Evolutionary conservation across 2,797 vertebrate species (phyloP).

Genomic region (Pempheris klunzingeri): DNA sequence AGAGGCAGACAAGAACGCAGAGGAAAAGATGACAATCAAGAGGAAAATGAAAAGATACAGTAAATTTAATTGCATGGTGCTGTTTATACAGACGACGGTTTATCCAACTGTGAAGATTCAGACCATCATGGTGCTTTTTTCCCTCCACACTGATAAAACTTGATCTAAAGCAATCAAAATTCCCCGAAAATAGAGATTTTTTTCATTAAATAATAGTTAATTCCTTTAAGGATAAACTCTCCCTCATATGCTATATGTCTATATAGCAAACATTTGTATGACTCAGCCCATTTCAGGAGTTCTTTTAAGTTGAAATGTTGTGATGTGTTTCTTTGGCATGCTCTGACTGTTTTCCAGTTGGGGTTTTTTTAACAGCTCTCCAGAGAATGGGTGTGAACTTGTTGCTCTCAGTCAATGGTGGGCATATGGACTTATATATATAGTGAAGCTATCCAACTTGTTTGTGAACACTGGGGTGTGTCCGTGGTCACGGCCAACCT

Average conservation of each 20-base stretch:
- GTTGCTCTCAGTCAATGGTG: slow-evolving; percentile 35
- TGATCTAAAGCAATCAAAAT: neutral
- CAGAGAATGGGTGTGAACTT: slow-evolving; percentile 48
- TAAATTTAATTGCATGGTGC: slow-evolving; percentile 9
- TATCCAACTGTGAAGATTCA: slow-evolving; percentile 29
- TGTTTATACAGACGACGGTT: slow-evolving; percentile 21
- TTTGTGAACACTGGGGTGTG: slow-evolving; percentile 50
- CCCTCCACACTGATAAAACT: neutral
- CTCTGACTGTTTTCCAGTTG: neutral
- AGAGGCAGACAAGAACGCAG: neutral
- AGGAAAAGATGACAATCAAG: slow-evolving; percentile 14
- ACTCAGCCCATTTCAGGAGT: neutral
- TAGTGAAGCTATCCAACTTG: slow-evolving; percentile 38
- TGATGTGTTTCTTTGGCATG: neutral
- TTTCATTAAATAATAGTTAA: no score
- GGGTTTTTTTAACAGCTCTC: slow-evolving; percentile 26
- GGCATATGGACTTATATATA: slow-evolving; percentile 38
- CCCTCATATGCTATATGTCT: neutral
- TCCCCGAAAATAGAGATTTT: neutral
- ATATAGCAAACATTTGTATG: neutral
- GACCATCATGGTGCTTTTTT: neutral
- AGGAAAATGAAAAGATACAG: slow-evolving; percentile 25
- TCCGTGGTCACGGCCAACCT: slow-evolving; percentile 44
- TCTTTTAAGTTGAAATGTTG: slow-evolving; percentile 16
- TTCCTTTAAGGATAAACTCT: neutral